phyloP scores from a whole-genome alignment of 2,797 vertebrate species.

The Rhinella marina region DNA sequence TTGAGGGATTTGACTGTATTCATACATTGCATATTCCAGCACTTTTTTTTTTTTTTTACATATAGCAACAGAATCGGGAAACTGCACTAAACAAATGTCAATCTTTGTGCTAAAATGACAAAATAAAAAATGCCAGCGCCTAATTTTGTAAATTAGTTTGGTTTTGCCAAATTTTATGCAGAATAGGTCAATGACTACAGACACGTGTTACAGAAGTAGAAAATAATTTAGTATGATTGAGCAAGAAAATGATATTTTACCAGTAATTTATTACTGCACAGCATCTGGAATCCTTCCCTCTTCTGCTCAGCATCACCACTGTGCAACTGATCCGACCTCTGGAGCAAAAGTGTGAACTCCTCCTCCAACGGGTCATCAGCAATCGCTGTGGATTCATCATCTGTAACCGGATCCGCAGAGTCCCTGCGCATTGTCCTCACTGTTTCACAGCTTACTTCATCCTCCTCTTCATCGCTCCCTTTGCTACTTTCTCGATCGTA shows the following conservation, averaged over 20 bases:
- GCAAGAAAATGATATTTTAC: constrained; percentile 70
- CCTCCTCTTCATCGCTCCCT: constrained; percentile 80
- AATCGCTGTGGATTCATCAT: constrained; percentile 68
- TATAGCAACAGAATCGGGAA: no score
- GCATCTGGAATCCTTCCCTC: constrained; percentile 83
- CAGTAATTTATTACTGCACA: constrained; percentile 83
- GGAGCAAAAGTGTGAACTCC: constrained; percentile 82
- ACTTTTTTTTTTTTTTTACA: no score
- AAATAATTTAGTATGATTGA: neutral
- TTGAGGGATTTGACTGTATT: no score
- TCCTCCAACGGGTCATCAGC: constrained; percentile 70
- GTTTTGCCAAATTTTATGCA: no score
- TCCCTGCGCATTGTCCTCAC: constrained; percentile 80
- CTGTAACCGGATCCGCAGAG: constrained; percentile 71
- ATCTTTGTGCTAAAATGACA: no score
- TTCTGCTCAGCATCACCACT: constrained; percentile 76
- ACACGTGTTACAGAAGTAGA: neutral
- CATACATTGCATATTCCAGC: no score
- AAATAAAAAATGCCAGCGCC: neutral
- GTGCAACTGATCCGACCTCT: constrained; percentile 84
- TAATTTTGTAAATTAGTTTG: neutral
- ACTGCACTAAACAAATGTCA: no score
- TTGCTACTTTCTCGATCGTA: constrained; percentile 83
- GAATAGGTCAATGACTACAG: neutral
- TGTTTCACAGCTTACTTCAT: constrained; percentile 86